Percentiles rank a stretch among this genome's conserved stretches.
Evolutionary conservation across 2,113 vertebrate genomes (phyloP).

Genomic region (Astatotilapia flaviijosephi): DNA sequence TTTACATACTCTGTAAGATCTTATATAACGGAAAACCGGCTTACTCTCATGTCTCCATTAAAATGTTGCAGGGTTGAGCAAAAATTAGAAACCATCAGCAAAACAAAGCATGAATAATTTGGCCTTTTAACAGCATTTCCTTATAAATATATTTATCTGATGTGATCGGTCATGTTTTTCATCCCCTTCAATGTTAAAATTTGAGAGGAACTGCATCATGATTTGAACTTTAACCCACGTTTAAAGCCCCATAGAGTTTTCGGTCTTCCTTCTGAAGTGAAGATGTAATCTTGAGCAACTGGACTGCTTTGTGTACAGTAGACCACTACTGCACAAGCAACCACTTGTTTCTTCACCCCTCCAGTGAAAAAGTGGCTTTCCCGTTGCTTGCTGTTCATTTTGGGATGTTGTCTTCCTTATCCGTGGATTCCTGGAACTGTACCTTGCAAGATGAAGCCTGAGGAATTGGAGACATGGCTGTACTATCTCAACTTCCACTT

Average conservation of each 20-base stretch:
- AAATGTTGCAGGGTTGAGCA: background rate
- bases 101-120: background rate
- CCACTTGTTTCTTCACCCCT: background rate
- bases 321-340: background rate
- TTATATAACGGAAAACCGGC: background rate
- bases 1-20: background rate
- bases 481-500: background rate
- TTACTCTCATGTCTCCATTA: background rate
- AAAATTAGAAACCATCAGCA: background rate
- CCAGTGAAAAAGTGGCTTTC: background rate
- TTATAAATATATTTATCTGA: background rate
- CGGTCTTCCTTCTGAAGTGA: background rate
- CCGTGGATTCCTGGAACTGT: rapidly evolving
- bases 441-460: background rate
- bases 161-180: background rate
- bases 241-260: rapidly evolving
- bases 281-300: background rate
- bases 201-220: background rate
- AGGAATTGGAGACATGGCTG: background rate
- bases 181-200: background rate
- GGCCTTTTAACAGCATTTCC: background rate
- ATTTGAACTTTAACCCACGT: background rate
- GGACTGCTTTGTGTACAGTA: background rate
- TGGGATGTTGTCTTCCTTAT: background rate
- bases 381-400: background rate